Conservation (phyloP, 1,140 invertebrate species). For the Leptopilina clavipes region DNA sequence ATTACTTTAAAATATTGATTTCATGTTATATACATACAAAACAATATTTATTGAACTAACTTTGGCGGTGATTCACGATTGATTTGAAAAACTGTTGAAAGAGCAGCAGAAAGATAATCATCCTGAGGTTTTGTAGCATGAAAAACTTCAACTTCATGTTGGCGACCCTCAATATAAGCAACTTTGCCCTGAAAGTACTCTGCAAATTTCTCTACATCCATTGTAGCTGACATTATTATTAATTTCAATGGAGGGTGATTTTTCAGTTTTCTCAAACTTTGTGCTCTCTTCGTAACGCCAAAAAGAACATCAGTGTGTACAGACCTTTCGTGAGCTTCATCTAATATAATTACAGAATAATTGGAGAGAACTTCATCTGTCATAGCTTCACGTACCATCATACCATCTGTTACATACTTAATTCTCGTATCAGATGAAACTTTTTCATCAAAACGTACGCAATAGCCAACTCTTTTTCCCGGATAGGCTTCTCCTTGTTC, state of each 20-base stretch:
- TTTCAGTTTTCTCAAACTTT: conserved; percentile 80
- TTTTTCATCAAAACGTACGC: conserved; percentile 93
- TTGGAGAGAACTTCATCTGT: conserved; percentile 81
- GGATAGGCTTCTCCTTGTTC: conserved; percentile 78
- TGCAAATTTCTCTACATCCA: conserved; percentile 95
- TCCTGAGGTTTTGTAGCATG: conserved; percentile 85
- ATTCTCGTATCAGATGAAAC: conserved; percentile 86
- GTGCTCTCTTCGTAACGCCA: conserved; percentile 87
- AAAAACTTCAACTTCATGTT: conserved; percentile 88
- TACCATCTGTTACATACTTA: conserved; percentile 95
- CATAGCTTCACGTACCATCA: conserved; percentile 93
- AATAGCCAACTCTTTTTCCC: conserved; percentile 91
- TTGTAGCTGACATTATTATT: conserved; percentile 95
- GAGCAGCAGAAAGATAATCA: conserved; percentile 87
- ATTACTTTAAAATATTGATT: conserved; percentile 34
- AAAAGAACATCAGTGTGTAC: conserved; percentile 96
- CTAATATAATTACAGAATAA: conserved; percentile 93
- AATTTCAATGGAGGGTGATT: conserved; percentile 82
- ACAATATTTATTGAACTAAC: conserved; percentile 75
- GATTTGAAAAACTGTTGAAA: conserved; percentile 94
- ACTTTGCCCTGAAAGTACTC: conserved; percentile 92
- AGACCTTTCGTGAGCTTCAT: conserved; percentile 98
- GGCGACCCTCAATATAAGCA: conserved; percentile 92
- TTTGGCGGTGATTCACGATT: conserved; percentile 88
- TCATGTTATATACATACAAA: background rate